Conservation (phyloP, 2,113 vertebrate genomes). For the Myotis yumanensis region DNA sequence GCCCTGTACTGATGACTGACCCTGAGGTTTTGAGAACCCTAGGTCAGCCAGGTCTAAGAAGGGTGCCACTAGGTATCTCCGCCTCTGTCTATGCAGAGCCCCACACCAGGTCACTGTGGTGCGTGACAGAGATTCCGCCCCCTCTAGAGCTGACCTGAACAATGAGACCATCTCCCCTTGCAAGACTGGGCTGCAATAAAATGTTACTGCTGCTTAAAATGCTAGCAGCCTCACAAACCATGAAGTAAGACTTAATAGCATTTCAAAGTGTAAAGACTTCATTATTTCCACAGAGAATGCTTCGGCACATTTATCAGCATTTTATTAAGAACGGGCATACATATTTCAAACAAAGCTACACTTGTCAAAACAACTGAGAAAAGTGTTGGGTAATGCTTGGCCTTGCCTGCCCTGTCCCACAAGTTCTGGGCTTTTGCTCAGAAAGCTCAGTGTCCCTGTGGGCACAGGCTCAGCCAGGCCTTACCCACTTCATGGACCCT, state of each 20-base stretch:
- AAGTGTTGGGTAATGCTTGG: not conserved
- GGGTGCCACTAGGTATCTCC: too few species aligned
- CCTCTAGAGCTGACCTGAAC: not conserved
- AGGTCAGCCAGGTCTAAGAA: not conserved
- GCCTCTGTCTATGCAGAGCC: not conserved
- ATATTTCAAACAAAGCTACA: conserved; percentile 62
- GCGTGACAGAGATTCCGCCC: not conserved
- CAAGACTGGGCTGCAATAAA: conserved; percentile 14
- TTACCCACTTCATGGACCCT: not conserved
- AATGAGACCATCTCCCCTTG: not conserved
- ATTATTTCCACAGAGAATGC: conserved; percentile 47
- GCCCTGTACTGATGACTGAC: not conserved
- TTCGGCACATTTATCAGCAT: conserved; percentile 36
- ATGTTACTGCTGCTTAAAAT: conserved; percentile 50
- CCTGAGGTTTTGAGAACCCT: not conserved
- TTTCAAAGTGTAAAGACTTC: conserved; percentile 42
- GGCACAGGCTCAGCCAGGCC: not conserved
- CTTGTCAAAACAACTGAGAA: conserved; percentile 34
- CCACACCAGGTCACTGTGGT: not conserved
- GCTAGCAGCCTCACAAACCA: not conserved
- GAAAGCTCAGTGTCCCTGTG: not conserved
- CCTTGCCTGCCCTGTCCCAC: not conserved
- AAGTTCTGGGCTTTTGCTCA: not conserved
- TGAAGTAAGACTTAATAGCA: conserved; percentile 50
- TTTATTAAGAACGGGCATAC: conserved; percentile 55